Percentiles rank a stretch among this genome's conserved stretches.
Conservation (phyloP, 2,113 vertebrate genomes). For the Mesitornis unicolor region DNA sequence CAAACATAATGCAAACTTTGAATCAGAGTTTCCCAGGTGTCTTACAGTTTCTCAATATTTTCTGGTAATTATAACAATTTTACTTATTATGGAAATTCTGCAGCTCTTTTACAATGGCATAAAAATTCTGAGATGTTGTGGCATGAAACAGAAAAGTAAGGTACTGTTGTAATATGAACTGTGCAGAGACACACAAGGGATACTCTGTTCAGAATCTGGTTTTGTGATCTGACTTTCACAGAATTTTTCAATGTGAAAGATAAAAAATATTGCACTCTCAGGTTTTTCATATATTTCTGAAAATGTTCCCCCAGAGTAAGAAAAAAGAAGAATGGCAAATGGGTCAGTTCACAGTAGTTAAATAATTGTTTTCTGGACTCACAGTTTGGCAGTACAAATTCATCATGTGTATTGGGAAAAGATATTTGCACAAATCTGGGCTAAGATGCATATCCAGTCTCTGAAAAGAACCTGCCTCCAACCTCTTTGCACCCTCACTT, state of each 20-base stretch:
- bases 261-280: not conserved
- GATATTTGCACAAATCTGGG: not conserved
- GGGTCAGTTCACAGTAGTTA: not conserved
- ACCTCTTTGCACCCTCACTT: not conserved
- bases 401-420: not conserved
- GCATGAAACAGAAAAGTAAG: conserved; percentile 48
- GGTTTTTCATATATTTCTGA: not conserved
- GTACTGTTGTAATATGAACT: conserved; percentile 25
- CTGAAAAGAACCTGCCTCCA: not conserved
- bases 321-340: not conserved
- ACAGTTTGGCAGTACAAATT: not conserved
- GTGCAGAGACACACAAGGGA: not conserved
- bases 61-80: conserved; percentile 65
- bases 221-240: conserved; percentile 1
- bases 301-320: not conserved
- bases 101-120: conserved; percentile 55
- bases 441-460: not conserved
- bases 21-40: conserved; percentile 55
- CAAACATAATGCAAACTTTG: conserved; percentile 51
- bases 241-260: not conserved
- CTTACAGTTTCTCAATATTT: conserved; percentile 63
- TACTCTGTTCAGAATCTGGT: not conserved
- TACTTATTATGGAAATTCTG: conserved; percentile 60
- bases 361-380: not conserved
- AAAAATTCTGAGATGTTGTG: conserved; percentile 66